phyloP scores from a whole-genome alignment of 35 echinoderm and acorn worm genomes.

The Lytechinus pictus region DNA sequence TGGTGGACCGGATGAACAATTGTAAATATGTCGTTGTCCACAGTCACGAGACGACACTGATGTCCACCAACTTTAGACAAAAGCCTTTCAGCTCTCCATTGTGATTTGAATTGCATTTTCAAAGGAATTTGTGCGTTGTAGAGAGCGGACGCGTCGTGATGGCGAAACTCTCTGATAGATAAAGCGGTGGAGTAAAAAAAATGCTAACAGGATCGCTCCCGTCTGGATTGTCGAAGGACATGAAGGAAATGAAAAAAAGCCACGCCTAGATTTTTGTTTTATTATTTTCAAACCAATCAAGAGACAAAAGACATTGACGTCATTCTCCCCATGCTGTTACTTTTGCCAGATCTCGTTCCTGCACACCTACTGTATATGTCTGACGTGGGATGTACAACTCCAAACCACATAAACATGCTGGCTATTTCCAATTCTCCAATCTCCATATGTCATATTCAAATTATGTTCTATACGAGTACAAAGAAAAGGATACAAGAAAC shows the following conservation, averaged over 20 bases:
- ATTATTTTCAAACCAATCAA: not conserved
- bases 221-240: not conserved
- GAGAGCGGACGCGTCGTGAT: not conserved
- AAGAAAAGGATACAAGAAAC: not conserved
- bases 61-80: not conserved
- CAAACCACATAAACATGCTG: no score
- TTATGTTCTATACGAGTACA: not conserved
- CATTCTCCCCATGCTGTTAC: not conserved
- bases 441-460: no score
- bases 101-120: no score
- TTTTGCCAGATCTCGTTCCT: not conserved
- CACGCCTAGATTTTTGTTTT: not conserved
- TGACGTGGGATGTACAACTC: no score
- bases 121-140: no score
- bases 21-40: no score
- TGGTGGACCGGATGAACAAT: no score
- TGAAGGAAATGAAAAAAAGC: not conserved
- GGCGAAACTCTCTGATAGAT: not conserved
- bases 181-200: not conserved
- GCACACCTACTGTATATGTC: not conserved
- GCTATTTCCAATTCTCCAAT: no score
- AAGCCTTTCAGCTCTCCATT: no score
- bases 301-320: constrained; percentile 19
- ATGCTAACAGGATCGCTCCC: not conserved
- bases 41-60: no score